phyloP scores from a whole-genome alignment of 2,113 vertebrate genomes.

The Agapornis roseicollis region DNA sequence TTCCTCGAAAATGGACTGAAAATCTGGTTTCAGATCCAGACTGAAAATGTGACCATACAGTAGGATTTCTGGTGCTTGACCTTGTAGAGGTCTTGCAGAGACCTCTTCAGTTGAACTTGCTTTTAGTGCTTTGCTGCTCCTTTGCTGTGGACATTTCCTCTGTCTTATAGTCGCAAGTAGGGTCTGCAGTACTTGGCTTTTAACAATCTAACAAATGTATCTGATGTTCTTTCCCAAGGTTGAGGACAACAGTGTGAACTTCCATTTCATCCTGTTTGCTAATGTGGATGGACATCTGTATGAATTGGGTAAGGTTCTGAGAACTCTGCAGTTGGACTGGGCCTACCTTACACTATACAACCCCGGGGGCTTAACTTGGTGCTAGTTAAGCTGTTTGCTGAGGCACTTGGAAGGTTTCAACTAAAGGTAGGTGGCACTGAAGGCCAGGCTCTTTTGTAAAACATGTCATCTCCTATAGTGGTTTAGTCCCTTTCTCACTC shows the following conservation, averaged over 20 bases:
- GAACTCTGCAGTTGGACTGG: neutral
- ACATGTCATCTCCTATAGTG: neutral
- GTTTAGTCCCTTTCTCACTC: neutral
- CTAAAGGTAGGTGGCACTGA: neutral
- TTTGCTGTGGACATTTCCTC: neutral
- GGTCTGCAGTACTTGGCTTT: neutral
- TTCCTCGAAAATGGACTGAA: neutral
- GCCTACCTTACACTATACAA: neutral
- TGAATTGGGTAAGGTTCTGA: constrained; percentile 85
- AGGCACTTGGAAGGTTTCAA: neutral
- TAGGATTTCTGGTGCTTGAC: neutral
- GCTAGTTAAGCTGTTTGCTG: neutral
- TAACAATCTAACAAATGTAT: neutral
- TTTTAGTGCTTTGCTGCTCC: neutral
- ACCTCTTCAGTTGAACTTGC: neutral
- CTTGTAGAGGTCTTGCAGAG: neutral
- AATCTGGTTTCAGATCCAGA: neutral
- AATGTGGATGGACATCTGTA: constrained; percentile 88
- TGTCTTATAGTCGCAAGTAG: neutral
- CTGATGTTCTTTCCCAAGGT: constrained; percentile 69
- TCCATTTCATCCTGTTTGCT: constrained; percentile 94
- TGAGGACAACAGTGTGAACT: constrained; percentile 88
- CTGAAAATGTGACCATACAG: neutral
- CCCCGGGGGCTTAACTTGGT: neutral
- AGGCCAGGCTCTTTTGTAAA: neutral